Conservation (phyloP, 1,140 invertebrate species). For the Plectrocnemia conspersa region DNA sequence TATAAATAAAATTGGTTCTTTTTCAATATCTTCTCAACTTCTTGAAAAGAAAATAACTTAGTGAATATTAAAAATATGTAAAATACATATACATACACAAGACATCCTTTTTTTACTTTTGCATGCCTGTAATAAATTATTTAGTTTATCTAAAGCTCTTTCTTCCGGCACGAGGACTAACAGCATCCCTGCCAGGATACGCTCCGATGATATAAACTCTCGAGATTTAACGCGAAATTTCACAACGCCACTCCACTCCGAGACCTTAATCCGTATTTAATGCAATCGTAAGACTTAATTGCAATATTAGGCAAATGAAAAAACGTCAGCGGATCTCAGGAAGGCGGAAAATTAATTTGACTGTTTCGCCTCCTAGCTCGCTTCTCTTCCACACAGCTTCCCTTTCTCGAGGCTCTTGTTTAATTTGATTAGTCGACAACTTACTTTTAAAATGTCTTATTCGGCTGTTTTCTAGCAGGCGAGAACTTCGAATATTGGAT, state of each 20-base stretch:
- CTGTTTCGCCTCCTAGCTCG: conserved; percentile 1
- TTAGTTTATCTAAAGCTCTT: conserved; percentile 16
- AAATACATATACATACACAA: too few relatives aligned
- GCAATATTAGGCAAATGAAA: conserved; percentile 24
- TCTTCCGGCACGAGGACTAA: conserved; percentile 3
- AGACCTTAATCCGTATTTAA: conserved; percentile 23
- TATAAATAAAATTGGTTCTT: too few relatives aligned
- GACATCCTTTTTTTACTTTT: too few relatives aligned
- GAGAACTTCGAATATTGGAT: too few relatives aligned
- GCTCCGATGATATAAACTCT: conserved; percentile 9
- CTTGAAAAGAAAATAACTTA: too few relatives aligned
- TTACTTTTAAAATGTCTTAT: too few relatives aligned
- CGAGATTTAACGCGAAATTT: conserved; percentile 15
- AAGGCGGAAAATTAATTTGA: conserved; percentile 18
- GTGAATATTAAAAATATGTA: too few relatives aligned
- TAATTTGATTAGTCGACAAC: too few relatives aligned
- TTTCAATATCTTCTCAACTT: too few relatives aligned
- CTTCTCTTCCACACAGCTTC: too few relatives aligned
- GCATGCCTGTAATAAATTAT: conserved; percentile 17
- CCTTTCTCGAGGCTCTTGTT: too few relatives aligned
- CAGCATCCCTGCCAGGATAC: conserved; percentile 3
- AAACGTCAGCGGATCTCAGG: conserved; percentile 18
- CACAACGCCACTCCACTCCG: background rate
- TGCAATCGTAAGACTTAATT: conserved; percentile 19
- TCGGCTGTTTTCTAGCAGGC: too few relatives aligned